Percentiles rank a stretch among this genome's conserved stretches.
These are phyloP conservation scores for Arctia plantaginis DNA, from an alignment of 2,888 invertebrate species.

Conservation along the genomic window DNA sequence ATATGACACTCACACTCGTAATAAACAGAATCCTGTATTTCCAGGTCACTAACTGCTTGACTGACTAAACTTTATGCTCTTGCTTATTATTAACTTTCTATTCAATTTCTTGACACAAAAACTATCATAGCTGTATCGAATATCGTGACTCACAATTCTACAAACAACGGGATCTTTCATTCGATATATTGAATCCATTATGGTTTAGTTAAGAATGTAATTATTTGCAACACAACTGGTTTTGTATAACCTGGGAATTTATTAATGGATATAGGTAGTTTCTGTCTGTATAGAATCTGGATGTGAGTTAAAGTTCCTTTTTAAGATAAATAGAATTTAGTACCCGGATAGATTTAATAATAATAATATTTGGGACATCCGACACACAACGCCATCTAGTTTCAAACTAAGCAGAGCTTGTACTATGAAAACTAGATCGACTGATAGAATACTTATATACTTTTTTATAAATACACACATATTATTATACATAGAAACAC, in stretches of 20 bases:
- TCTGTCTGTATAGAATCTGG: background rate
- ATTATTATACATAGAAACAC: too few species aligned
- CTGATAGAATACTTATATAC: too few species aligned
- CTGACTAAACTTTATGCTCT: constrained; percentile 24
- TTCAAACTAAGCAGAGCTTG: too few species aligned
- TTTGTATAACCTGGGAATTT: background rate
- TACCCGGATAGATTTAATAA: too few species aligned
- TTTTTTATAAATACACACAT: too few species aligned
- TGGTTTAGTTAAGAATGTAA: background rate
- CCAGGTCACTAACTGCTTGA: constrained; percentile 22
- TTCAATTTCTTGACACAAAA: constrained; percentile 30
- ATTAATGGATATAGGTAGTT: background rate
- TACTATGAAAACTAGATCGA: too few species aligned
- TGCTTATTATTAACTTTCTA: constrained; percentile 35
- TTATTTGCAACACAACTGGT: background rate
- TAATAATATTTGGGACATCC: too few species aligned
- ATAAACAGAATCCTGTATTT: constrained; percentile 23
- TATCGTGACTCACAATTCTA: constrained; percentile 9
- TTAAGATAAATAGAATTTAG: too few species aligned
- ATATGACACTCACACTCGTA: constrained; percentile 13
- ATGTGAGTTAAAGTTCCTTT: background rate
- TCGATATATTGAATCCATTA: constrained; percentile 3
- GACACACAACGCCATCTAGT: too few species aligned
- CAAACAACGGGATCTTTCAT: constrained; percentile 1
- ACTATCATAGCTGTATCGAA: constrained; percentile 9